A percentile compares a stretch with the other conserved stretches of the same genome.
Conservation (phyloP, 2,113 vertebrate genomes). For the Cochlearius cochlearius region DNA sequence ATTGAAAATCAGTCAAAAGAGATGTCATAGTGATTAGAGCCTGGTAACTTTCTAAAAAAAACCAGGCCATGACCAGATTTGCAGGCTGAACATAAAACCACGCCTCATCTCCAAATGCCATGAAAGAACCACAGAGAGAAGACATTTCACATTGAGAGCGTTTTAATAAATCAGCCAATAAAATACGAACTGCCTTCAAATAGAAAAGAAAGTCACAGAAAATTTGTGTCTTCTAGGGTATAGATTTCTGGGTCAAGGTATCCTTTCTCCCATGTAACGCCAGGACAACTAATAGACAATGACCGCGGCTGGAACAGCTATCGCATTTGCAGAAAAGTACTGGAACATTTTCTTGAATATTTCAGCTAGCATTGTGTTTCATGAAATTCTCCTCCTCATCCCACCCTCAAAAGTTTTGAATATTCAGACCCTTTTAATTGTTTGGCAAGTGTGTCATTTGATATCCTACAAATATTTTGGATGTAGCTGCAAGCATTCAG, state of each 20-base stretch:
- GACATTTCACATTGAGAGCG: neutral
- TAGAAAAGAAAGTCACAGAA: neutral
- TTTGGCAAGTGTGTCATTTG: neutral
- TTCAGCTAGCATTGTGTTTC: neutral
- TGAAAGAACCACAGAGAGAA: neutral
- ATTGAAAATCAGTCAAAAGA: neutral
- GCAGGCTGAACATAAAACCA: neutral
- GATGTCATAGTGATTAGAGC: neutral
- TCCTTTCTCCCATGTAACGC: neutral
- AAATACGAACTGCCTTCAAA: neutral
- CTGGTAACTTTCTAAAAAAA: neutral
- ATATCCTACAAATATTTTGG: neutral
- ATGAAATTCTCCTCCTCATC: neutral
- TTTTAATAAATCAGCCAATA: neutral
- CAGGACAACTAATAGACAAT: neutral
- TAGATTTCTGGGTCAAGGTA: neutral
- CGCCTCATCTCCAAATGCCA: neutral
- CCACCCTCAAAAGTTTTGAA: neutral
- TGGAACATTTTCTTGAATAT: neutral
- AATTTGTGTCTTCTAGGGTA: neutral
- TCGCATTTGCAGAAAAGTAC: neutral
- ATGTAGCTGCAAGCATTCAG: neutral
- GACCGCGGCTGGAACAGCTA: neutral
- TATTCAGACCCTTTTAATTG: neutral
- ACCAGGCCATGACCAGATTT: neutral